phyloP scores from a whole-genome alignment of 2,797 vertebrate species.

The Spea hammondii region DNA sequence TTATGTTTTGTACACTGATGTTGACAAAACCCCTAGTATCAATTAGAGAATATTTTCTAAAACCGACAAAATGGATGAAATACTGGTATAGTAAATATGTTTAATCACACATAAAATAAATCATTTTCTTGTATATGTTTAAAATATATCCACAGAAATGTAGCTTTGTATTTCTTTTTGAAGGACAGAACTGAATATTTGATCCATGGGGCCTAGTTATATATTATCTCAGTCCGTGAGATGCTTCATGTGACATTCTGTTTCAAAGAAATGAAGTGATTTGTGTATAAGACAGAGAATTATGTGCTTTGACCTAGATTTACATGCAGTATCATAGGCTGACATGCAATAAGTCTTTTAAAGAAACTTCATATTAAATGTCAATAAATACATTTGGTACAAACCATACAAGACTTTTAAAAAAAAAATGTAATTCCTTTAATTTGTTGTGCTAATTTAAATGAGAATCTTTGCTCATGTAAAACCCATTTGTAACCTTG shows the following conservation, averaged over 20 bases:
- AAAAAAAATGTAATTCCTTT: background rate
- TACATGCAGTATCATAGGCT: slow-evolving; percentile 16
- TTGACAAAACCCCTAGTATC: background rate
- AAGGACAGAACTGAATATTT: slow-evolving; percentile 13
- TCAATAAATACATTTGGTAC: background rate
- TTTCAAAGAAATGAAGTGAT: slow-evolving; percentile 37
- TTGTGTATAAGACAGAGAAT: slow-evolving; percentile 41
- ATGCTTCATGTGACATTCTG: slow-evolving; percentile 44
- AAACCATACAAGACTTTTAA: background rate
- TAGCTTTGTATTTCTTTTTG: slow-evolving; percentile 19
- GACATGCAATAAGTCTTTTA: slow-evolving; percentile 34
- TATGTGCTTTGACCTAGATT: slow-evolving; percentile 43
- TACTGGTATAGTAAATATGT: background rate
- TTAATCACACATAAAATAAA: background rate
- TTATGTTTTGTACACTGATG: background rate
- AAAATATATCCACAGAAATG: background rate
- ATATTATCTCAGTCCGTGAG: slow-evolving; percentile 12
- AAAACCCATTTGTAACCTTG: no score
- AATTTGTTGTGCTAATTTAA: slow-evolving; percentile 6
- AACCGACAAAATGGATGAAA: background rate
- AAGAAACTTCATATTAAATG: slow-evolving; percentile 11
- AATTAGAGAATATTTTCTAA: background rate
- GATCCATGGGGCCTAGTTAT: slow-evolving; percentile 32
- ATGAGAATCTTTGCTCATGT: no score
- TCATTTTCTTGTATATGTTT: no score